Conservation (phyloP, 2,113 vertebrate genomes). For the Struthio camelus region DNA sequence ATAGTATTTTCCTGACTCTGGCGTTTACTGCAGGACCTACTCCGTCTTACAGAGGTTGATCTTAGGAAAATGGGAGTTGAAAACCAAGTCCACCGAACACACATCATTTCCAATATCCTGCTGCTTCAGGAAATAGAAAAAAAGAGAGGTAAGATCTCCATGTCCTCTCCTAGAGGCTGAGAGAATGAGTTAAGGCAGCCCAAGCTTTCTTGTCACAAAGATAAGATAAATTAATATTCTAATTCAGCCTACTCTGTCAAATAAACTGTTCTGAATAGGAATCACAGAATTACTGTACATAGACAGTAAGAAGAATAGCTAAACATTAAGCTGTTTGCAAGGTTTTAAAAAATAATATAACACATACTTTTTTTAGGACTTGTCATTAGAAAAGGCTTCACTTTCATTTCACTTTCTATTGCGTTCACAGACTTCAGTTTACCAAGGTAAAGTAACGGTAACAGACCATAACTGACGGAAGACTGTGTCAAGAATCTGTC, state of each 20-base stretch:
- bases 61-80: constrained; percentile 77
- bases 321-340: not conserved
- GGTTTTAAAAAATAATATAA: not conserved
- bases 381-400: not conserved
- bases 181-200: not conserved
- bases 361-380: not conserved
- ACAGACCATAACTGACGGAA: not conserved
- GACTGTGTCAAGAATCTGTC: not conserved
- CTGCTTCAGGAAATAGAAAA: constrained; percentile 76
- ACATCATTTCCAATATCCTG: constrained; percentile 79
- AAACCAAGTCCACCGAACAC: constrained; percentile 74
- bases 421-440: not conserved
- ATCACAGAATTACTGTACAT: not conserved
- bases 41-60: constrained; percentile 77
- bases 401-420: not conserved
- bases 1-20: not conserved
- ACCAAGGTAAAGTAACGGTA: not conserved
- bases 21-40: constrained; percentile 73
- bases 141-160: constrained; percentile 70
- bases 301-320: not conserved
- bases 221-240: not conserved
- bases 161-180: not conserved
- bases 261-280: not conserved
- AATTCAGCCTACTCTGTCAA: not conserved
- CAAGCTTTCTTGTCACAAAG: not conserved